phyloP scores from a whole-genome alignment of 1,140 invertebrate genomes.

The Liolophura sinensis region DNA sequence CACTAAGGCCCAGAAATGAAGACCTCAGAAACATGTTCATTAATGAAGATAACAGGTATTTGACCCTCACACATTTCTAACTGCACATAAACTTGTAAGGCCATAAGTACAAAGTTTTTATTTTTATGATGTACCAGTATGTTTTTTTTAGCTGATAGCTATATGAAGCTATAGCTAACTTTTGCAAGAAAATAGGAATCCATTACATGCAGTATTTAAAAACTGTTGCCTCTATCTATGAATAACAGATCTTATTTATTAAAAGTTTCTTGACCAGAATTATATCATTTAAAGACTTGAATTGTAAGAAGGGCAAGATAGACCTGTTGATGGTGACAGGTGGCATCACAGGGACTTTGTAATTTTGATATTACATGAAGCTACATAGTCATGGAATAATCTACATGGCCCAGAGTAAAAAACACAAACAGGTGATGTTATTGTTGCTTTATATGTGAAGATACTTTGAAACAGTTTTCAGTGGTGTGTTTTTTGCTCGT shows the following conservation, averaged over 20 bases:
- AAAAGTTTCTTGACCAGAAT: background rate
- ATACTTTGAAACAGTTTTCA: too few species aligned
- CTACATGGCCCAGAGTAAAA: too few species aligned
- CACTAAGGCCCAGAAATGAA: conserved; percentile 54
- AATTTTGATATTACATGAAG: background rate
- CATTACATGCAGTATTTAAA: too few species aligned
- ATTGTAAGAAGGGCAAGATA: background rate
- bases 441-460: too few species aligned
- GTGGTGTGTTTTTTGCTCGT: too few species aligned
- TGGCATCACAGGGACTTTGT: background rate
- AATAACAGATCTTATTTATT: background rate
- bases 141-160: too few species aligned
- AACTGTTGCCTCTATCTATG: background rate
- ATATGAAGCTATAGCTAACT: too few species aligned
- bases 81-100: background rate
- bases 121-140: background rate
- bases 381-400: background rate
- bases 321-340: background rate
- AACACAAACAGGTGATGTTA: too few species aligned
- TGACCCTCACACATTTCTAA: background rate
- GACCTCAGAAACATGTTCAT: conserved; percentile 54
- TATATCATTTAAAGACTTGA: conserved; percentile 1
- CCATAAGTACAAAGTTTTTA: background rate
- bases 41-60: conserved; percentile 57
- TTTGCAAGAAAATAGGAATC: too few species aligned